Evolutionary conservation across 2,113 vertebrate genomes (phyloP).

Genomic region (Crotophaga sulcirostris): DNA sequence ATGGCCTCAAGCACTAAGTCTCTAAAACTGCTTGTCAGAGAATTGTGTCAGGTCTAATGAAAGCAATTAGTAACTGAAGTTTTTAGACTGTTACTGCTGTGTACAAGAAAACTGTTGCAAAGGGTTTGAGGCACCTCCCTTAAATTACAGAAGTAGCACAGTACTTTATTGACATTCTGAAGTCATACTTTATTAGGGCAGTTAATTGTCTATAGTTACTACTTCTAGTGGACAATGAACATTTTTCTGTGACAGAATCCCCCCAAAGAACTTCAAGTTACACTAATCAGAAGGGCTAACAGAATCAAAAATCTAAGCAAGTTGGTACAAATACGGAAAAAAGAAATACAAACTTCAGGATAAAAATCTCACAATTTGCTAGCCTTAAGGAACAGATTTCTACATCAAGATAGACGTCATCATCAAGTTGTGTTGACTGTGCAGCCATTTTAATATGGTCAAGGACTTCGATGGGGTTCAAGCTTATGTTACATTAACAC

Average conservation of each 20-base stretch:
- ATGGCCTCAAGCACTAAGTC: background rate
- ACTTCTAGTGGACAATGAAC: background rate
- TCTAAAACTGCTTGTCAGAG: slow-evolving; percentile 10
- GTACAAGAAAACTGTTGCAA: background rate
- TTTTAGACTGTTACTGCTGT: background rate
- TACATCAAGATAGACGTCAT: background rate
- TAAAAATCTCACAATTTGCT: background rate
- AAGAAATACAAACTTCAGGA: background rate
- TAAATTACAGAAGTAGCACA: background rate
- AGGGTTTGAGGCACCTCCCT: background rate
- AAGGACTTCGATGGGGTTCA: background rate
- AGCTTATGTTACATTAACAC: background rate
- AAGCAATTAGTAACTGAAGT: slow-evolving; percentile 18
- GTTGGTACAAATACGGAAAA: background rate
- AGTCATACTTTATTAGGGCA: background rate
- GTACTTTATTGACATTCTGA: background rate
- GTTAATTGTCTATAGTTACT: background rate
- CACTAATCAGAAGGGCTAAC: background rate
- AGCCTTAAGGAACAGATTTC: background rate
- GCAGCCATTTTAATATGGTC: background rate
- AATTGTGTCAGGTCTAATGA: slow-evolving; percentile 8
- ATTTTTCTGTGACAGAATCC: background rate
- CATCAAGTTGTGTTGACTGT: background rate
- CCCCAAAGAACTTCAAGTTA: background rate
- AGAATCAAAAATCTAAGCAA: background rate